Evolutionary conservation across 2,113 vertebrate species (phyloP).

Genomic region (Monarcha castaneiventris): DNA sequence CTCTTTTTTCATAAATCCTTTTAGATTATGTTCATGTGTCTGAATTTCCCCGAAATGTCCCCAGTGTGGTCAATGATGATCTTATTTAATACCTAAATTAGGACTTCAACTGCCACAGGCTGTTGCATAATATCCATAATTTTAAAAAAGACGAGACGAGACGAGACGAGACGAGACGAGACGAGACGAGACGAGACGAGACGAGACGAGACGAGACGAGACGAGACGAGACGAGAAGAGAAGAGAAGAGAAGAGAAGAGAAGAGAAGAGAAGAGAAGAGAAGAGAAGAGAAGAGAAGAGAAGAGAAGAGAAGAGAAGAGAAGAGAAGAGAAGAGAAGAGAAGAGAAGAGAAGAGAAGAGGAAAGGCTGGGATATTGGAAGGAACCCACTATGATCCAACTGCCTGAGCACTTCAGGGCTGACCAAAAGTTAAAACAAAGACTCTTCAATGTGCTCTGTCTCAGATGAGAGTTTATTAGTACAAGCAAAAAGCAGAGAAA

Average conservation of each 20-base stretch:
- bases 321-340: neutral
- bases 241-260: neutral
- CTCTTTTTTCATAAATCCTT: neutral
- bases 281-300: neutral
- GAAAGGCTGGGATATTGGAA: neutral
- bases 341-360: neutral
- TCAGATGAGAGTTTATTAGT: constrained; percentile 2
- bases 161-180: no score
- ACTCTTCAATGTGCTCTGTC: neutral
- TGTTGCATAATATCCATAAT: neutral
- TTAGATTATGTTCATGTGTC: neutral
- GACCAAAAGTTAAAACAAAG: neutral
- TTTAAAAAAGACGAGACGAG: neutral
- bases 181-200: neutral
- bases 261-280: neutral
- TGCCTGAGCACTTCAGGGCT: neutral
- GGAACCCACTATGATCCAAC: neutral
- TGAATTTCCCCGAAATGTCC: neutral
- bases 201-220: neutral
- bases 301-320: neutral
- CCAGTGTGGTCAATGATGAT: neutral
- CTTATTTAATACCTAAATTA: neutral
- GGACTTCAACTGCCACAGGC: neutral
- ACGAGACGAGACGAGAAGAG: neutral
- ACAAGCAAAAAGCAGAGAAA: neutral